Base-by-base conservation (phyloP, 2,888 invertebrate genomes). In the Cephonodes hylas region DNA sequence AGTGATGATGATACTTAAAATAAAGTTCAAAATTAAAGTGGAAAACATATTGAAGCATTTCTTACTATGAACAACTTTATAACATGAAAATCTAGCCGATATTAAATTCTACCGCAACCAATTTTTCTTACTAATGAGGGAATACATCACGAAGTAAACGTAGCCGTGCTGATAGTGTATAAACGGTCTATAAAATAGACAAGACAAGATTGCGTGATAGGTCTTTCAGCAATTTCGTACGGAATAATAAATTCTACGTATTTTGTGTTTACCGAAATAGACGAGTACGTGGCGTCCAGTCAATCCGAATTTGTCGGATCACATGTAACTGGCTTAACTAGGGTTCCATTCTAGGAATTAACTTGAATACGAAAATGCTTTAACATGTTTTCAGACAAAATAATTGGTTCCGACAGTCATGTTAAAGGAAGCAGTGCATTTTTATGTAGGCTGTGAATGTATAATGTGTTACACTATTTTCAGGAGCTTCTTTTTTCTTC, bases 221-320 rank as follows among this genome's bases (percentile, higher is more conserved):
- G 61, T 64, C 61, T 57, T 48, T 60, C 46, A 27, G 58, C 62
- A 65, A 65, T 63, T 64, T 64, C 60, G 63, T 66, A 62, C 53
- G 59, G 67, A 67, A 67, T 66, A 69, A 67, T 65, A 68, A 70
- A 70, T 66, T 66, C 63, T 62, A 60, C 60, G 63, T 59, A 31
- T 53, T 18, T 31, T 53, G n/a, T 46, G 25, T 46, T 46, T 25
- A 46, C n/a, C 25, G 25, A 46, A 46, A 25, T 23, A 45, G 20
- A 22, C 13, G 20, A 27, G 7, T 15, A 48, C 2, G n/a, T 23
- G 58, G 57, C 23, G 34, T 57, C 61, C 13, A 48, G 25, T 8
- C 48, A 15, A 15, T 27, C 25, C 27, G 48, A 27, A 15, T 48
- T 48, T 23, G n/a, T 27, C 25, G 7, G 15, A 48, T 48, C 27